Evolutionary conservation across 2,888 invertebrate genomes (phyloP).

Genomic region (Nomada fucata): DNA sequence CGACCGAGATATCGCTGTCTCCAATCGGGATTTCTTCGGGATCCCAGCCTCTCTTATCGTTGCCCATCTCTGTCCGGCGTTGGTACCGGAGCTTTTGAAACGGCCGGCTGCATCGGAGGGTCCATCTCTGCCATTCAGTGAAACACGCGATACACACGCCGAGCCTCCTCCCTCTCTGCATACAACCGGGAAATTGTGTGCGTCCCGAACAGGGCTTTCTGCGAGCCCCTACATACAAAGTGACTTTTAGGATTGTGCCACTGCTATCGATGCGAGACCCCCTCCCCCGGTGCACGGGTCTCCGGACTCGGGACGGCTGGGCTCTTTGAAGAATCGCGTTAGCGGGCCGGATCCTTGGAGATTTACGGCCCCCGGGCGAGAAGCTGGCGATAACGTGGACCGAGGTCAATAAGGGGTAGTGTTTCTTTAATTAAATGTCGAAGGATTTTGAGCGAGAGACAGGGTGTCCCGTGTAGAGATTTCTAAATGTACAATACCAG

Average conservation of each 20-base stretch:
- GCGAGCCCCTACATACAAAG: constrained; percentile 50
- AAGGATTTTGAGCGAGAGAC: not conserved
- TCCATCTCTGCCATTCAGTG: constrained; percentile 66
- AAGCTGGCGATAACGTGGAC: constrained; percentile 9
- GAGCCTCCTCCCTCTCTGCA: not conserved
- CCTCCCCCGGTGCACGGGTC: not conserved
- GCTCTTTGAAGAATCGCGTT: constrained; percentile 25
- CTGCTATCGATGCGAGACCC: constrained; percentile 27
- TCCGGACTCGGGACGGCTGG: not conserved
- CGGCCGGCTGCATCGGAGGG: constrained; percentile 56
- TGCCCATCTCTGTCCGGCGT: constrained; percentile 58
- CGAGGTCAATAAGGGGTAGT: too few relatives aligned
- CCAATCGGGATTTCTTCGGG: constrained; percentile 66
- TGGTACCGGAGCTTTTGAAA: constrained; percentile 63
- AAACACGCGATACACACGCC: constrained; percentile 59
- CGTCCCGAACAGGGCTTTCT: constrained; percentile 29
- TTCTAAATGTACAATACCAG: not conserved
- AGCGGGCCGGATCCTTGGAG: constrained; percentile 15
- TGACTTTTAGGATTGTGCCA: constrained; percentile 52
- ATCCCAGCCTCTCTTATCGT: constrained; percentile 60
- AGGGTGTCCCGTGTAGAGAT: not conserved
- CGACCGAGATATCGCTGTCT: constrained; percentile 65
- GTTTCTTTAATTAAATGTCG: constrained; percentile 37
- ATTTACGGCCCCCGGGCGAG: constrained; percentile 2
- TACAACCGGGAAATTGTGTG: constrained; percentile 49